phyloP scores from a whole-genome alignment of 1,140 invertebrate genomes.

The Drosophila pseudoobscura region DNA sequence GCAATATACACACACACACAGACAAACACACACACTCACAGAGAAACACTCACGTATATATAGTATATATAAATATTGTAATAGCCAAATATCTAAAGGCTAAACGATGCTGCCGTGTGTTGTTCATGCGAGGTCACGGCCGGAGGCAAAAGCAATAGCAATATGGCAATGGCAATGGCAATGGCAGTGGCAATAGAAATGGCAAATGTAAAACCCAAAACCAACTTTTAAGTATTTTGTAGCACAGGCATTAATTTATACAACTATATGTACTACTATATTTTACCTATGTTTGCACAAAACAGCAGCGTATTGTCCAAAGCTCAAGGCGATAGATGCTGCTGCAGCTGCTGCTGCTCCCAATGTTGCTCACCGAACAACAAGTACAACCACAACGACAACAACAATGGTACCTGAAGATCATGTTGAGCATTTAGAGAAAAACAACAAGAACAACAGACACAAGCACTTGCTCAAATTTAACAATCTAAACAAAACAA shows the following conservation, averaged over 20 bases:
- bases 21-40: conserved; percentile 5
- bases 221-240: conserved; percentile 68
- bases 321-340: conserved; percentile 8
- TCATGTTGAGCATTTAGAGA: conserved; percentile 72
- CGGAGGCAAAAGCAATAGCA: conserved; percentile 23
- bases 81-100: conserved; percentile 18
- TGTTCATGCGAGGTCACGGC: conserved; percentile 41
- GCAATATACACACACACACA: conserved; percentile 22
- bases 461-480: conserved; percentile 67
- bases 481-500: conserved; percentile 52
- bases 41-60: conserved; percentile 9
- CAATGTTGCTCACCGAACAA: conserved; percentile 20
- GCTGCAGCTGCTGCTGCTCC: conserved; percentile 13
- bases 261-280: conserved; percentile 63
- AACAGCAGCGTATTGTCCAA: conserved; percentile 49
- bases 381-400: conserved; percentile 41
- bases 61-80: conserved; percentile 37
- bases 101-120: conserved; percentile 9
- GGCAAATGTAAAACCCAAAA: conserved; percentile 22
- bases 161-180: not conserved
- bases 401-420: conserved; percentile 74
- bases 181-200: conserved; percentile 13
- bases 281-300: conserved; percentile 71
- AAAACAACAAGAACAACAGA: conserved; percentile 45
- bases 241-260: conserved; percentile 74